Percentiles rank a stretch among this genome's conserved stretches.
phyloP scores from a whole-genome alignment of 2,888 invertebrate species.

The Kryphioiulus occultus region DNA sequence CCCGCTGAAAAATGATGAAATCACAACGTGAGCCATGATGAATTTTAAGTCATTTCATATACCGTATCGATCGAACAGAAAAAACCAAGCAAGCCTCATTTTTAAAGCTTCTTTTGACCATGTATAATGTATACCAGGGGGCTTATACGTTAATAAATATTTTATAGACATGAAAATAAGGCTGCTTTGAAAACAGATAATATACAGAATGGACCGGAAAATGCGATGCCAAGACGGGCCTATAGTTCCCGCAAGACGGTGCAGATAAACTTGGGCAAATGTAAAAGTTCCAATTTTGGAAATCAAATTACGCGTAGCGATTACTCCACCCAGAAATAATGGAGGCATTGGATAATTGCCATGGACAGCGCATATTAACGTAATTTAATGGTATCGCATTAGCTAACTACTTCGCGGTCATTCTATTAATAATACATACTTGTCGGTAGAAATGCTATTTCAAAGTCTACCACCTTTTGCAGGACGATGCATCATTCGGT shows the following conservation, averaged over 20 bases:
- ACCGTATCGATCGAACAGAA: background rate
- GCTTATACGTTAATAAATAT: slow-evolving; percentile 27
- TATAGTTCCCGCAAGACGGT: background rate
- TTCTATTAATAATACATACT: too few relatives aligned
- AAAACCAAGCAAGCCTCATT: background rate
- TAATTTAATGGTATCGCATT: background rate
- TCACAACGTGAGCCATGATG: background rate
- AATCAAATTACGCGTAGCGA: background rate
- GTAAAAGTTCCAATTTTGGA: background rate
- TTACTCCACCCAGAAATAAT: background rate
- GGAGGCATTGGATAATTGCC: background rate
- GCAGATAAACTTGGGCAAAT: background rate
- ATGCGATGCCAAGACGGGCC: too few relatives aligned
- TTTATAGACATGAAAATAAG: slow-evolving; percentile 21
- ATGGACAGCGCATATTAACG: background rate
- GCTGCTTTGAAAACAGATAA: background rate
- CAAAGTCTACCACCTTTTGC: background rate
- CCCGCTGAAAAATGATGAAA: background rate
- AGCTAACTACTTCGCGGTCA: background rate
- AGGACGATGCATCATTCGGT: background rate
- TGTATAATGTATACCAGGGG: background rate
- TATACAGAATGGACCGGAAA: background rate
- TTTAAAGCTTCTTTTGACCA: background rate
- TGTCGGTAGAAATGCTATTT: background rate
- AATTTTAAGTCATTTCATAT: background rate